Percentiles rank a stretch among this genome's conserved stretches.
phyloP scores from a whole-genome alignment of 1,140 invertebrate species.

The Monomorium pharaonis region DNA sequence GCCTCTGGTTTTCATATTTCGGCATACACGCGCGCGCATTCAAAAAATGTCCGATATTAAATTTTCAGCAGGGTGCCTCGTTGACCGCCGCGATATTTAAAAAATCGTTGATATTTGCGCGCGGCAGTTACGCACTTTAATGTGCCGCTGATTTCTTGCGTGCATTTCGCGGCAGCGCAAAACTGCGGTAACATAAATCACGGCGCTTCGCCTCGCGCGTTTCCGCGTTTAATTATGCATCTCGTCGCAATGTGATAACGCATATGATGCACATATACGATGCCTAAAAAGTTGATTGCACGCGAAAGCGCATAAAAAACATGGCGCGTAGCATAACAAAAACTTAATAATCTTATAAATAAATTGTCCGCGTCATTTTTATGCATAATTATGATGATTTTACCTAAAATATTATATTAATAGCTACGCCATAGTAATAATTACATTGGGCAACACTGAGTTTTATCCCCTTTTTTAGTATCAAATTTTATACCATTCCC shows the following conservation, averaged over 20 bases:
- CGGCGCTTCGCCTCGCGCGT: neutral
- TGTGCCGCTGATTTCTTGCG: slow-evolving; percentile 38
- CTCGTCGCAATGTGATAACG: slow-evolving; percentile 42
- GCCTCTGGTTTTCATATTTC: slow-evolving; percentile 11
- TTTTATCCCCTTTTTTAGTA: no score
- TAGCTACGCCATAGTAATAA: neutral
- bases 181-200: slow-evolving; percentile 26
- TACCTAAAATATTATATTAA: neutral
- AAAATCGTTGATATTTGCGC: slow-evolving; percentile 23
- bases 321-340: neutral
- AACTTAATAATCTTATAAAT: slow-evolving; percentile 12
- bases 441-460: no score
- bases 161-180: neutral
- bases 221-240: slow-evolving; percentile 36
- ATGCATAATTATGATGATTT: neutral
- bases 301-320: neutral
- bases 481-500: no score
- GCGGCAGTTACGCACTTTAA: slow-evolving; percentile 19
- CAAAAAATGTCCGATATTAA: slow-evolving; percentile 49
- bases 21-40: neutral
- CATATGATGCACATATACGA: neutral
- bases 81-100: slow-evolving; percentile 26
- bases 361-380: neutral
- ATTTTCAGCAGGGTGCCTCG: slow-evolving; percentile 20
- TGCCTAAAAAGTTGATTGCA: slow-evolving; percentile 36